Evolutionary conservation across 2,888 invertebrate genomes (phyloP), one percentile per base, ranked within the genome.

Genomic region (Syritta pipiens): DNA sequence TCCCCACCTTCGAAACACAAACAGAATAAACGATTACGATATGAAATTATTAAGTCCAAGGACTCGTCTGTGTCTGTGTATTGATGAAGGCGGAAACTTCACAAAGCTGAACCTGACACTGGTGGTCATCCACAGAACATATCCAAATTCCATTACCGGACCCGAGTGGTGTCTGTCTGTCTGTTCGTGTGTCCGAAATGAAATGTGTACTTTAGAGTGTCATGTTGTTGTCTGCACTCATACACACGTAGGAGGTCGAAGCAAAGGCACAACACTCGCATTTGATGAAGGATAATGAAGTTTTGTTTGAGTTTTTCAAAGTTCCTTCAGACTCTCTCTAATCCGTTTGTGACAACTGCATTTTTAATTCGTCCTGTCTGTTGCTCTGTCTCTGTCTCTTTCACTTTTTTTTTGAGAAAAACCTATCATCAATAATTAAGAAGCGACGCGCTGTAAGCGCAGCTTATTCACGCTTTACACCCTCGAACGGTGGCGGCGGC

Each of bases 271-370:
- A 46, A n/a, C n/a, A n/a, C n/a, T 24, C 40, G 65, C 53, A 63
- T 68, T 68, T 79, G 79, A 74, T 68, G 49, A 62, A 79, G 74
- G 74, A 74, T 74, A 74, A 67, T 74, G 60, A 79, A 74, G 79
- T 74, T 79, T 79, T 79, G 67, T 79, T 79, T 74, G 74, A 74
- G 79, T 79, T 79, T 62, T 74, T 68, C 55, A 74, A 79, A 74
- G 67, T 74, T 79, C 55, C n/a, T 68, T 49, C 32, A 46, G 40
- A 28, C 26, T 48, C n/a, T n/a, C n/a, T n/a, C 53, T 55, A 59
- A 65, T 60, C 67, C 53, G 40, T 48, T 74, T 79, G 42, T 67
- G 74, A 67, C 60, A 67, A 51, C 53, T 67, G 20, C 55, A 62
- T 37, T 67, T 67, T 74, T 30, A 67, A 62, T 68, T 14, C 44